phyloP scores from a whole-genome alignment of 2,113 vertebrate genomes.

The Rynchops niger region DNA sequence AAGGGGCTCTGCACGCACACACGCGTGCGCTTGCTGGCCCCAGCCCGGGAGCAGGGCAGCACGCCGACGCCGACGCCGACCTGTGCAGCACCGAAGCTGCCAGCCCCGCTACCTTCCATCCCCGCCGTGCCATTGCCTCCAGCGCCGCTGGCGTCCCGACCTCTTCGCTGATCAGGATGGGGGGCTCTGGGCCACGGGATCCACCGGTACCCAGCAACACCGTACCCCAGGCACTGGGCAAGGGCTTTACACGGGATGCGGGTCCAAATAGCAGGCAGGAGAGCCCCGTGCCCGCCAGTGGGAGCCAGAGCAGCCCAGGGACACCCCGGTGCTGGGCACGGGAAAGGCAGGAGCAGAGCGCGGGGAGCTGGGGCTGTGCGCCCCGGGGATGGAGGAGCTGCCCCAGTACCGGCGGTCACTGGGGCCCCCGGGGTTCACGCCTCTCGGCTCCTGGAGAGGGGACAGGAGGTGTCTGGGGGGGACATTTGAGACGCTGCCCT shows the following conservation, averaged over 20 bases:
- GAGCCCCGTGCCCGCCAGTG: background rate
- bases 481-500: rapidly evolving
- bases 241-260: rapidly evolving
- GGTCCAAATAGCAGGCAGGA: background rate
- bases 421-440: background rate
- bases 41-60: background rate
- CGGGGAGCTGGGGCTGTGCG: background rate
- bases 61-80: rapidly evolving
- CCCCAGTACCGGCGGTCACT: background rate
- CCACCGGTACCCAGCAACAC: background rate
- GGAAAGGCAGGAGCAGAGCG: background rate
- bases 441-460: background rate
- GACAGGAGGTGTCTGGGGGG: background rate
- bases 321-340: background rate
- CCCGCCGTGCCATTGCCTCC: rapidly evolving
- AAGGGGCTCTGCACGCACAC: background rate
- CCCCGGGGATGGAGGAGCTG: background rate
- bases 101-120: rapidly evolving
- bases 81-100: rapidly evolving
- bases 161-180: background rate
- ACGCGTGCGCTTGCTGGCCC: rapidly evolving
- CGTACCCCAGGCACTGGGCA: rapidly evolving
- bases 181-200: background rate
- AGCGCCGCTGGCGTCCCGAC: rapidly evolving
- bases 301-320: background rate